Conservation (phyloP, 2,797 vertebrate species). For the Heteromormyrus szaboi region DNA sequence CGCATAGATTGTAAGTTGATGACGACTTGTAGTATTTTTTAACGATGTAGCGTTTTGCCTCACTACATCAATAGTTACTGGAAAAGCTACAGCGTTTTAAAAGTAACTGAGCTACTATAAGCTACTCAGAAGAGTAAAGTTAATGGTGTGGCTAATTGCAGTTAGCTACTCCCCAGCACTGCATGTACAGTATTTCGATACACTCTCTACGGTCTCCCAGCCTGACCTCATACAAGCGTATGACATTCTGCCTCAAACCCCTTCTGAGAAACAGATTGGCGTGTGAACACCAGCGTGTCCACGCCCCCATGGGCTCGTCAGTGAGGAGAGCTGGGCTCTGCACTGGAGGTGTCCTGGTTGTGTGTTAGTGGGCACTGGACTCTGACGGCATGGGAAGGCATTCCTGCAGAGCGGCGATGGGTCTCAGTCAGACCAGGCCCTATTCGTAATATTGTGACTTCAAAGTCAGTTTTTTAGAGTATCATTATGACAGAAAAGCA, state of each 20-base stretch:
- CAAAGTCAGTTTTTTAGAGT: neutral
- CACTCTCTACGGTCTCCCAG: neutral
- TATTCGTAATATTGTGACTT: neutral
- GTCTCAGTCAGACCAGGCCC: neutral
- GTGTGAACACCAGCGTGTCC: neutral
- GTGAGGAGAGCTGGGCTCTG: neutral
- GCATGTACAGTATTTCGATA: neutral
- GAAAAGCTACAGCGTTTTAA: neutral
- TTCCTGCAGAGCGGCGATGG: neutral
- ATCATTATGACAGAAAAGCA: neutral
- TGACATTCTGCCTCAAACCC: neutral
- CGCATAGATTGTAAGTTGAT: neutral
- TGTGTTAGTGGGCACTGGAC: neutral
- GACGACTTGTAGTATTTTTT: neutral
- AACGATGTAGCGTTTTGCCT: neutral
- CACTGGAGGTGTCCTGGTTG: neutral
- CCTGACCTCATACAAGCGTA: neutral
- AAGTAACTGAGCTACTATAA: neutral
- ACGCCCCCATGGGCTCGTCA: neutral
- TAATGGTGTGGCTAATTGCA: neutral
- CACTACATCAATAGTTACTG: neutral
- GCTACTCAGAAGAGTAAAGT: neutral
- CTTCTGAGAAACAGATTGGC: neutral
- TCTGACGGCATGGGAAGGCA: neutral
- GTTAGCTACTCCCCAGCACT: neutral